A percentile compares a stretch with the other conserved stretches of the same genome.
Conservation (phyloP, 1,140 invertebrate genomes). For the Charaxes varanes region DNA sequence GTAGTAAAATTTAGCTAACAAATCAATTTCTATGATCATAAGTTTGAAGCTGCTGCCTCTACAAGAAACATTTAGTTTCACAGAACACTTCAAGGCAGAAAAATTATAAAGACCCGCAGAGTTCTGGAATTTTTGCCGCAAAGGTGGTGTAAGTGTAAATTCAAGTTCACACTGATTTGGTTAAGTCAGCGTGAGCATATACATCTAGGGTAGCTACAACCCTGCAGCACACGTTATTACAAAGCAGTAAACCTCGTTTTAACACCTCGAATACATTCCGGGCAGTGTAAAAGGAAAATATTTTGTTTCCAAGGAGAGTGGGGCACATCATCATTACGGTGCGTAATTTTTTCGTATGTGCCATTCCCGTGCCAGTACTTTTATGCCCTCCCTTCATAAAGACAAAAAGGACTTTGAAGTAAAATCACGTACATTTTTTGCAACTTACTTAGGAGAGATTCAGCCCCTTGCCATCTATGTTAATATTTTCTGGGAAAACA, state of each 20-base stretch:
- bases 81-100: too few relatives aligned
- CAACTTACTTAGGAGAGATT: slow-evolving; percentile 73
- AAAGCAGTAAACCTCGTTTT: slow-evolving; percentile 40
- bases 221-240: slow-evolving; percentile 17
- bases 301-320: slow-evolving; percentile 65
- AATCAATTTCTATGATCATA: too few relatives aligned
- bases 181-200: too few relatives aligned
- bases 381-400: slow-evolving; percentile 70
- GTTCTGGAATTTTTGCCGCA: too few relatives aligned
- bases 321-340: slow-evolving; percentile 70
- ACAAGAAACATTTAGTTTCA: too few relatives aligned
- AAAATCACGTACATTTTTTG: slow-evolving; percentile 74
- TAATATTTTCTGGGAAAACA: slow-evolving; percentile 73
- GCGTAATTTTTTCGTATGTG: slow-evolving; percentile 71
- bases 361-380: slow-evolving; percentile 67
- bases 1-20: too few relatives aligned
- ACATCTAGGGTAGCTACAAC: too few relatives aligned
- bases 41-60: too few relatives aligned
- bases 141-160: too few relatives aligned
- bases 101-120: too few relatives aligned
- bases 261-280: slow-evolving; percentile 50
- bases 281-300: slow-evolving; percentile 66
- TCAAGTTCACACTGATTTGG: too few relatives aligned
- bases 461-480: slow-evolving; percentile 69
- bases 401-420: slow-evolving; percentile 74